Evolutionary conservation across 2,113 vertebrate genomes (phyloP).

Genomic region (Dissostichus mawsoni): DNA sequence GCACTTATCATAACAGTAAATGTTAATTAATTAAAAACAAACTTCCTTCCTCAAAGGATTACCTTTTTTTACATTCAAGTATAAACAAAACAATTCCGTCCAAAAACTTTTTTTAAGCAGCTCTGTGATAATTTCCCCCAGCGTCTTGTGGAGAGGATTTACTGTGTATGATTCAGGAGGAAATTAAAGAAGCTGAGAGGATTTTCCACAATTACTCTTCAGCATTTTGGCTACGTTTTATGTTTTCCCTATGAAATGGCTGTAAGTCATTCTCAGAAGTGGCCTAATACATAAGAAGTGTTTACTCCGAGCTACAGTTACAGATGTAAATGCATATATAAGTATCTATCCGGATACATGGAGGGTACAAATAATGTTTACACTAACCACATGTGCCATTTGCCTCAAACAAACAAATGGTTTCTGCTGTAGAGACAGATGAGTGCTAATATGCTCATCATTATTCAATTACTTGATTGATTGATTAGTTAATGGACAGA

Average conservation of each 20-base stretch:
- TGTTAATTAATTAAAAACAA: slow-evolving; percentile 57
- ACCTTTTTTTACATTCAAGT: neutral
- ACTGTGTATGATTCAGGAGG: neutral
- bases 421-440: neutral
- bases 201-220: slow-evolving; percentile 27
- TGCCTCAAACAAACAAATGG: neutral
- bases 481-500: neutral
- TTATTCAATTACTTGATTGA: neutral
- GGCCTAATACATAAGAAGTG: neutral
- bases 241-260: slow-evolving; percentile 27
- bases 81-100: slow-evolving; percentile 10
- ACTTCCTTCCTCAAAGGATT: slow-evolving; percentile 30
- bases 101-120: slow-evolving; percentile 6
- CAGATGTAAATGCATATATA: slow-evolving; percentile 9
- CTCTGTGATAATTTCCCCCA: slow-evolving; percentile 1
- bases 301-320: neutral
- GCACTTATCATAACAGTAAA: slow-evolving; percentile 25
- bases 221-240: neutral
- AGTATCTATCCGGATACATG: neutral
- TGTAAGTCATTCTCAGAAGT: slow-evolving; percentile 18
- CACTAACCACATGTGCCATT: neutral
- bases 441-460: neutral
- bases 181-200: slow-evolving; percentile 35
- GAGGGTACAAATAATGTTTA: neutral
- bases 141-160: slow-evolving; percentile 26